A percentile compares a stretch with the other conserved stretches of the same genome.
phyloP scores from a whole-genome alignment of 2,797 vertebrate species.

The Phrynocephalus guinanensis region DNA sequence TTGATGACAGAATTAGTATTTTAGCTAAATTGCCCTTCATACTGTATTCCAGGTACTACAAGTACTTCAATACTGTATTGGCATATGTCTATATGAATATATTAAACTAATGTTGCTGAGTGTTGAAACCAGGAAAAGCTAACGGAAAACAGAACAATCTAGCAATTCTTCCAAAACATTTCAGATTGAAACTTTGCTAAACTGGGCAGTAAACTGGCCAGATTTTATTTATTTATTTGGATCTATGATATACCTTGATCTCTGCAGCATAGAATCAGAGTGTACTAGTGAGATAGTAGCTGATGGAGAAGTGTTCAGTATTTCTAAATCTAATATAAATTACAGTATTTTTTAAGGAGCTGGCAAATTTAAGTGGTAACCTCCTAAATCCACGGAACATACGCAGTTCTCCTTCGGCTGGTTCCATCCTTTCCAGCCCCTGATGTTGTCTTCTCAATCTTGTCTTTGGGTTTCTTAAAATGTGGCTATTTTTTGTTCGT shows the following conservation, averaged over 20 bases:
- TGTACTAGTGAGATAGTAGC: neutral
- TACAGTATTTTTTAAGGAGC: neutral
- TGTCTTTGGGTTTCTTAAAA: no score
- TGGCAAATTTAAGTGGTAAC: neutral
- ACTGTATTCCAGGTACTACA: no score
- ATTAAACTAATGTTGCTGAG: no score
- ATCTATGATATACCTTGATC: neutral
- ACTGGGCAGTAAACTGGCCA: neutral
- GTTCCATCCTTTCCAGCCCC: neutral
- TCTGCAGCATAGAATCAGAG: neutral
- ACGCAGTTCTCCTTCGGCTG: no score
- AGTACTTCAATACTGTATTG: no score
- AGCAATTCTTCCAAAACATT: neutral
- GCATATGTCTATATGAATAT: no score
- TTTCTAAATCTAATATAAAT: neutral
- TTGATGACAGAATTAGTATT: no score
- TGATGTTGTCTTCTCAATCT: no score
- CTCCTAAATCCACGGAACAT: neutral
- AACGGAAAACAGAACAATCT: neutral
- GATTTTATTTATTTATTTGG: neutral
- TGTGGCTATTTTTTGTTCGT: no score
- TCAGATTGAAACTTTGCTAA: neutral
- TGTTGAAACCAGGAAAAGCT: neutral
- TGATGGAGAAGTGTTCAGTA: neutral
- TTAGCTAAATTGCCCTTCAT: no score